phyloP scores from a whole-genome alignment of 1,140 invertebrate species.

The Ceratina japonica region DNA sequence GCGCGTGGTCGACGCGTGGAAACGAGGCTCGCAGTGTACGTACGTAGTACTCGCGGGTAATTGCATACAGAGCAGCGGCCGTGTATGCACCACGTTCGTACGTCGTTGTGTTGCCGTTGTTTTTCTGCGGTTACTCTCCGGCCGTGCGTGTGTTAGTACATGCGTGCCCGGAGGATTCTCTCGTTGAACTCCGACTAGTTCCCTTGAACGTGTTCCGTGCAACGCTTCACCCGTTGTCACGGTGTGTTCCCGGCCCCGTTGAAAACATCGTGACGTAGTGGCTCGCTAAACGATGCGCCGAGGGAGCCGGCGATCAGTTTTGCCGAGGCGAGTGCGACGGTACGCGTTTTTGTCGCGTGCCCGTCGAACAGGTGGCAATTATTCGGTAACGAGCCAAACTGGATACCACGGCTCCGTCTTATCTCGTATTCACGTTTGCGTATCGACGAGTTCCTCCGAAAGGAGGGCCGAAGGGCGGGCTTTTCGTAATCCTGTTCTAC shows the following conservation, averaged over 20 bases:
- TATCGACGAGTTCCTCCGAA: background rate
- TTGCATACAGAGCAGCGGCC: constrained; percentile 8
- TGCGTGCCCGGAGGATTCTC: background rate
- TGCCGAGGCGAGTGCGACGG: background rate
- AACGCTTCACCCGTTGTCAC: constrained; percentile 5
- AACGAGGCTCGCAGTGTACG: constrained; percentile 38
- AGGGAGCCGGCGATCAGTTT: background rate
- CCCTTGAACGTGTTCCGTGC: constrained; percentile 19
- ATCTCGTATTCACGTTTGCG: background rate
- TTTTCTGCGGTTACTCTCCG: constrained; percentile 2
- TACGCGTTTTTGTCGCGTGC: background rate
- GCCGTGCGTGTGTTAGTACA: background rate
- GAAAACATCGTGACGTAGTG: background rate
- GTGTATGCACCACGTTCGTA: background rate
- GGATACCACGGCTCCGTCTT: too few relatives aligned
- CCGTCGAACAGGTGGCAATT: constrained; percentile 20
- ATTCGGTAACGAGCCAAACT: background rate
- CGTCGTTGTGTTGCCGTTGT: background rate
- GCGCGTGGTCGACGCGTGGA: constrained; percentile 26
- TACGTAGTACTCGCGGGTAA: constrained; percentile 14
- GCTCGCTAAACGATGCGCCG: background rate
- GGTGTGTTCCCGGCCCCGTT: background rate
- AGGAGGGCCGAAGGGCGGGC: too few relatives aligned
- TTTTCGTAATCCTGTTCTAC: background rate
- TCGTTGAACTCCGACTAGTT: background rate